Evolutionary conservation across 2,888 invertebrate species (phyloP), one percentile per base, ranked within the genome.

Genomic region (Phengaris alcon): DNA sequence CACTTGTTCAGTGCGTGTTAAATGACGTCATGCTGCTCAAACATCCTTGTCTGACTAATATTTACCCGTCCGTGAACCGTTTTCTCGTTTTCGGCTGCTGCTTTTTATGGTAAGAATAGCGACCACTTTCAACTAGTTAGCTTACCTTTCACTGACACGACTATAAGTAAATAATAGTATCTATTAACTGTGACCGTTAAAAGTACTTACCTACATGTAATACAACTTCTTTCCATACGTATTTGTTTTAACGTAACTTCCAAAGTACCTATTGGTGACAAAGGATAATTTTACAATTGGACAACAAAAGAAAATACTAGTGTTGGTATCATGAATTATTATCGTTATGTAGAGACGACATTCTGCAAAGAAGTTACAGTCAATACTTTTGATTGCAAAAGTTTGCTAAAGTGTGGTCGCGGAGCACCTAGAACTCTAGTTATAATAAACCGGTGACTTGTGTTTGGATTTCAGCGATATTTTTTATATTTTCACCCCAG

Each of bases 21-120:
- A 70, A 52, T 72, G 72, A 72, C 72, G 52, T 72, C 72, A 72
- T 54, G 15, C 68, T 35, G 22, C 48, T 54, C 51, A 51, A 70
- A 70, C 35, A 72, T 72, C 52, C 72, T 72, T 35, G 54, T 72
- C 72, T 72, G 72, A 72, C 51, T 72, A 70, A 70, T 48, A 51
- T 70, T 70, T 70, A 51, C 51, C 51, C 64, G 64, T 44, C 44
- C 70, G 70, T 70, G 70, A 70, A 70, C 70, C 51, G 70, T 70
- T 70, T 70, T 70, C 35, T 64, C 64, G 35, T 64, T 64, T 64
- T 64, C 64, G 64, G 35, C 35, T 64, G 64, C 64, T 35, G 12
- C 64, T 64, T 64, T 35, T 64, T 64, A 64, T 13, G 64, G 70
- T 51, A 15, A 35, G 70, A 70, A 51, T 51, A 70, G 15, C 70